A percentile compares a stretch with the other conserved stretches of the same genome.
These are phyloP conservation scores for Aphelocoma californica DNA, from an alignment of 2,797 vertebrate species.

Conservation along the genomic window DNA sequence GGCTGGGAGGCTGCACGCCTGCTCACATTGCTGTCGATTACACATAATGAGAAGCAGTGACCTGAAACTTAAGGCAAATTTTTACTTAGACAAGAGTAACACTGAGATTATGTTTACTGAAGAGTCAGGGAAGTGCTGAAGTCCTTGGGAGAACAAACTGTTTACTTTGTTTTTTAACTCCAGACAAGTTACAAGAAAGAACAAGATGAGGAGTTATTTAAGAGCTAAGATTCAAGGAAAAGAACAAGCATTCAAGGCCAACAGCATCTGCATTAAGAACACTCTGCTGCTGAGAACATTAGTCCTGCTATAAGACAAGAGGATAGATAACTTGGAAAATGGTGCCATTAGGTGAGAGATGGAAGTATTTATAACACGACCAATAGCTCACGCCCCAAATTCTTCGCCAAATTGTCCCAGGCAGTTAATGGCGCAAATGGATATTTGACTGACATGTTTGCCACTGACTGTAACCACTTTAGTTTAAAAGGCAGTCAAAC, in stretches of 20 bases:
- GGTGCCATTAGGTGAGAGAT: background rate
- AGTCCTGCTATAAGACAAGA: background rate
- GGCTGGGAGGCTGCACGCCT: background rate
- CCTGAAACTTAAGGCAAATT: slow-evolving; percentile 28
- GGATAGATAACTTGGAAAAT: background rate
- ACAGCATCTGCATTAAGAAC: background rate
- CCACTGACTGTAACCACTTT: background rate
- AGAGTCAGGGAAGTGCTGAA: background rate
- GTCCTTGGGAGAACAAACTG: background rate
- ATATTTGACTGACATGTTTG: slow-evolving; percentile 31
- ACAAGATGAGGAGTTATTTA: background rate
- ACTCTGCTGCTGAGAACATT: background rate
- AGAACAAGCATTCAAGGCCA: background rate
- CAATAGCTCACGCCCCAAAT: background rate
- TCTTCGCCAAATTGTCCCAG: slow-evolving; percentile 14
- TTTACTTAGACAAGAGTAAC: background rate
- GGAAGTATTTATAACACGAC: background rate
- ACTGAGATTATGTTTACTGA: background rate
- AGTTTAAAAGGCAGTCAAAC: slow-evolving; percentile 36
- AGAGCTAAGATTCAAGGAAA: background rate
- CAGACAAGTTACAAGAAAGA: background rate
- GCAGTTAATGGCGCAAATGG: slow-evolving; percentile 11
- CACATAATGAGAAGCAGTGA: slow-evolving; percentile 37
- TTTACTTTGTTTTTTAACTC: background rate
- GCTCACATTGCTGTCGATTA: background rate